A percentile compares a stretch with the other conserved stretches of the same genome.
phyloP scores from a whole-genome alignment of 2,797 vertebrate genomes.

The Cirrhinus mrigala region DNA sequence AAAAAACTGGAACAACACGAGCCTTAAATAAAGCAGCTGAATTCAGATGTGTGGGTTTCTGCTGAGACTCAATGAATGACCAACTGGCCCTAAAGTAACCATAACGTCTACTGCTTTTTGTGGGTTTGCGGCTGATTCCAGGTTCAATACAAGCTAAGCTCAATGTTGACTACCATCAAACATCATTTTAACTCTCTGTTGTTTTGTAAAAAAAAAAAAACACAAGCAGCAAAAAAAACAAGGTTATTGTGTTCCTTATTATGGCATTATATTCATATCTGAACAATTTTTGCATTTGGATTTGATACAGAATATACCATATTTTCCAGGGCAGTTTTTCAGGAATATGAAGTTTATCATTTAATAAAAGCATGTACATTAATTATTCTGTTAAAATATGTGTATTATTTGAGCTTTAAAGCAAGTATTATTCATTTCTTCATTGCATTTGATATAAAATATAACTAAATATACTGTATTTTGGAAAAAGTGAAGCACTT shows the following conservation, averaged over 20 bases:
- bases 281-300: not conserved
- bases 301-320: not conserved
- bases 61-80: constrained; percentile 16
- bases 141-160: not conserved
- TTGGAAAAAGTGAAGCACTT: not conserved
- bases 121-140: not conserved
- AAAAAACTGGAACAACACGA: not conserved
- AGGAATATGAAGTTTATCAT: not conserved
- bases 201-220: not conserved
- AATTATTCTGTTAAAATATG: not conserved
- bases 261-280: not conserved
- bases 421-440: not conserved
- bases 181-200: not conserved
- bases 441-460: not conserved
- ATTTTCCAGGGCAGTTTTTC: too few relatives aligned
- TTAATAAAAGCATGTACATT: not conserved
- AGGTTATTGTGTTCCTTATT: not conserved
- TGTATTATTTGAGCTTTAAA: not conserved
- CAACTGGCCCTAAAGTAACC: constrained; percentile 8
- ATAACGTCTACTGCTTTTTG: not conserved
- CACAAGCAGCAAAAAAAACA: too few relatives aligned
- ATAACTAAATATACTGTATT: not conserved
- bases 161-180: not conserved
- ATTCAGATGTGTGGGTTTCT: constrained; percentile 1
- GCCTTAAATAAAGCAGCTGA: constrained; percentile 36